These are phyloP conservation scores for Schizopygopsis malacanthus DNA, from an alignment of 2,797 vertebrate species.

Conservation along the genomic window DNA sequence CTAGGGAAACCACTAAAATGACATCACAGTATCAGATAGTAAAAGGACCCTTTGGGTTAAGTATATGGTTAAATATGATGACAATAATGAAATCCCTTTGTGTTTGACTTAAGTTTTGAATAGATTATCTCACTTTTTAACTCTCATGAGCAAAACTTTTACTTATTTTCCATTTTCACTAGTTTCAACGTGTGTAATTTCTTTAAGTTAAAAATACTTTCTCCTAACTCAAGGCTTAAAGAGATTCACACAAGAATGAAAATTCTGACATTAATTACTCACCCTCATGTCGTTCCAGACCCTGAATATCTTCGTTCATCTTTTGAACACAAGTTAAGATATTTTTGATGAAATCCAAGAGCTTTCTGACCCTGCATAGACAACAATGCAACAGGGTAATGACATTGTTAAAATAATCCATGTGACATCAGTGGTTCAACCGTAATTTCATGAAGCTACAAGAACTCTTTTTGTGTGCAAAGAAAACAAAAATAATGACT, in stretches of 20 bases:
- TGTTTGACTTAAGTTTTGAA: neutral
- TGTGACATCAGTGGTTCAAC: neutral
- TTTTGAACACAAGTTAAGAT: neutral
- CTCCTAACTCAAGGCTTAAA: too few species aligned
- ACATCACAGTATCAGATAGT: neutral
- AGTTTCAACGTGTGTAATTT: neutral
- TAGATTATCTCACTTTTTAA: neutral
- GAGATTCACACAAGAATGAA: neutral
- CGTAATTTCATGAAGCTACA: too few species aligned
- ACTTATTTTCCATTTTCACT: slow-evolving; percentile 5
- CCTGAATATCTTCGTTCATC: neutral
- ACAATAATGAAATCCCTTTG: neutral
- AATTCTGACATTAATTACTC: neutral
- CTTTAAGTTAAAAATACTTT: neutral
- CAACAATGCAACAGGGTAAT: too few species aligned
- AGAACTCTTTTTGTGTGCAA: too few species aligned
- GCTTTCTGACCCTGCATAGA: neutral
- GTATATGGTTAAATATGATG: neutral
- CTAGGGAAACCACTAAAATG: neutral
- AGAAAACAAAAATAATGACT: too few species aligned
- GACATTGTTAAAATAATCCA: too few species aligned
- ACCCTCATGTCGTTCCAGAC: neutral
- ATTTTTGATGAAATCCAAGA: neutral
- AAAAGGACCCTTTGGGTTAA: neutral
- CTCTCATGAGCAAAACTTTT: neutral